phyloP scores from a whole-genome alignment of 2,113 vertebrate genomes.

The Xiphophorus hellerii region DNA sequence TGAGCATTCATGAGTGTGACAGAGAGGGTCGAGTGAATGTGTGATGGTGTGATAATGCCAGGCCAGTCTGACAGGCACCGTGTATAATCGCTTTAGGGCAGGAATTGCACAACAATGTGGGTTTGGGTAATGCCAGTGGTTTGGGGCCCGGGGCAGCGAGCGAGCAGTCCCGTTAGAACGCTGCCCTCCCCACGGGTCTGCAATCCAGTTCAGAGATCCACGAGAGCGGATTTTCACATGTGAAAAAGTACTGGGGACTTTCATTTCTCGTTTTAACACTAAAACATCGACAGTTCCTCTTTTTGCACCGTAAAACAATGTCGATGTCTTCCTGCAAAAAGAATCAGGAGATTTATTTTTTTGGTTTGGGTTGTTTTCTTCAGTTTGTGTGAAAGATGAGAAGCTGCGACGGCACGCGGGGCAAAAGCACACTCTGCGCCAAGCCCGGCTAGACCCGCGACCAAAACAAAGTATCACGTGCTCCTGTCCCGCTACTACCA shows the following conservation, averaged over 20 bases:
- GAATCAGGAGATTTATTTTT: constrained; percentile 15
- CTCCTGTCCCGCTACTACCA: constrained; percentile 42
- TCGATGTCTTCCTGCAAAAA: constrained; percentile 28
- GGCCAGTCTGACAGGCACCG: constrained; percentile 88
- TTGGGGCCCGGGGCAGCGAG: constrained; percentile 83
- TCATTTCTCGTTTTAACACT: constrained; percentile 52
- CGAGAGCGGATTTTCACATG: not conserved
- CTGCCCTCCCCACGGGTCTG: constrained; percentile 30
- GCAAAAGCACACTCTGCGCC: constrained; percentile 24
- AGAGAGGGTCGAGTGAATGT: constrained; percentile 40
- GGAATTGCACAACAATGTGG: constrained; percentile 86
- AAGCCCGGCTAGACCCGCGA: constrained; percentile 31
- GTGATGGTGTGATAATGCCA: constrained; percentile 74
- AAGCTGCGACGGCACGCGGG: constrained; percentile 35
- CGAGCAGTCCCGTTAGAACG: constrained; percentile 73
- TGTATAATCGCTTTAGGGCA: constrained; percentile 83
- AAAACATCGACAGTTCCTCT: constrained; percentile 40
- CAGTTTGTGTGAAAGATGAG: constrained; percentile 11
- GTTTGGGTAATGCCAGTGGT: constrained; percentile 86
- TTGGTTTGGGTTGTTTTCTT: not conserved
- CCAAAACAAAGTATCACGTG: constrained; percentile 61
- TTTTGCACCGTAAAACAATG: constrained; percentile 36
- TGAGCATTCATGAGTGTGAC: constrained; percentile 46
- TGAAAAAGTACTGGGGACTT: constrained; percentile 28
- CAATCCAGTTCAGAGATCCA: constrained; percentile 10